phyloP scores from a whole-genome alignment of 2,113 vertebrate genomes.

The Leptosomus discolor region DNA sequence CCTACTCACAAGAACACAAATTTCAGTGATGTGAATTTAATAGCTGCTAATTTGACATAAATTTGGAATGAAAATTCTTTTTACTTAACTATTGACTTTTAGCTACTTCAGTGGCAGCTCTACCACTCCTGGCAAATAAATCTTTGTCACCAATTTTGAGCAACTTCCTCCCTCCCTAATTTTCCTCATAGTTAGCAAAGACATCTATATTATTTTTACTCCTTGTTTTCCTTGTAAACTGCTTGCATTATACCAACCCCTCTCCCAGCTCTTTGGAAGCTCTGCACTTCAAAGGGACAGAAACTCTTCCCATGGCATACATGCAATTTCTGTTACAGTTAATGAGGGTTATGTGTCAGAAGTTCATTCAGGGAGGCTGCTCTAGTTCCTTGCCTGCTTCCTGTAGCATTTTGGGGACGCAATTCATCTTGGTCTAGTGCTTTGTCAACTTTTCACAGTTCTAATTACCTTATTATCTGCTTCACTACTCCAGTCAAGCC shows the following conservation, averaged over 20 bases:
- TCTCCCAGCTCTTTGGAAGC: not conserved
- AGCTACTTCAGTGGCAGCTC: not conserved
- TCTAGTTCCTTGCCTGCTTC: not conserved
- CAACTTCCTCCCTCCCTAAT: not conserved
- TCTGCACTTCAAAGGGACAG: not conserved
- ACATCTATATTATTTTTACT: not conserved
- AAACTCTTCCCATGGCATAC: not conserved
- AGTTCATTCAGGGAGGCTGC: not conserved
- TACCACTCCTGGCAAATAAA: not conserved
- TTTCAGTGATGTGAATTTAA: not conserved
- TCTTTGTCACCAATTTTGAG: not conserved
- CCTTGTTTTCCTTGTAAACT: not conserved
- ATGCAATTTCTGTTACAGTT: not conserved
- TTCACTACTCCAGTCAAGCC: conserved; percentile 2
- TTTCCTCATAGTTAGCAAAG: not conserved
- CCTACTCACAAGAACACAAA: not conserved
- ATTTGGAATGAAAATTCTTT: not conserved
- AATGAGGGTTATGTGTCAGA: not conserved
- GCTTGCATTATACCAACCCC: accelerated
- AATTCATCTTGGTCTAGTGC: not conserved
- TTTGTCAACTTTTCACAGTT: conserved; percentile 20
- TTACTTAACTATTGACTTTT: not conserved
- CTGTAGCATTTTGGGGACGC: not conserved
- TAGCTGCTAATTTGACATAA: not conserved
- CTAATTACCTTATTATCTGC: conserved; percentile 42